These are phyloP conservation scores for Aurelia sp. DNA, from an alignment of 30 jellyfish, hydroid and myxozoan species.

Conservation along the genomic window DNA sequence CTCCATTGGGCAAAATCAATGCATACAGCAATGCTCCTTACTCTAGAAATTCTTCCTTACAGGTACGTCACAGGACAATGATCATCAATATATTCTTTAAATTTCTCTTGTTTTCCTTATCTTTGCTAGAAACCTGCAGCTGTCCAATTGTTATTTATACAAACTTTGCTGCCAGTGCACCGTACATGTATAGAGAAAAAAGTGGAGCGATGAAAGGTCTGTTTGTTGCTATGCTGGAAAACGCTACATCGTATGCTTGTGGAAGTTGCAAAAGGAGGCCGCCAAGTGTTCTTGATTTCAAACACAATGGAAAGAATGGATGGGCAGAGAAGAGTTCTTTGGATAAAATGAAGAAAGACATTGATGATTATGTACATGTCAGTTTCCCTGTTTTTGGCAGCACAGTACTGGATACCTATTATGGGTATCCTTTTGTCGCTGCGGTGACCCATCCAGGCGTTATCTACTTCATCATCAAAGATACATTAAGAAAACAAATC, in stretches of 20 bases:
- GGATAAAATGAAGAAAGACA: conserved; percentile 45
- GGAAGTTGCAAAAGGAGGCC: conserved; percentile 45
- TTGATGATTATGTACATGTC: conserved; percentile 44
- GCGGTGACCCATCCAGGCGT: conserved; percentile 73
- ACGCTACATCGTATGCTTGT: conserved; percentile 46
- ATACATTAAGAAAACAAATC: conserved; percentile 14
- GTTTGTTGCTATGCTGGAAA: conserved; percentile 32
- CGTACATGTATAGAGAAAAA: conserved; percentile 62
- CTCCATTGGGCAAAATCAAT: no score
- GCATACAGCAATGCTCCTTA: no score
- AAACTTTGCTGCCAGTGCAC: conserved; percentile 68
- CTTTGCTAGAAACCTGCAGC: conserved; percentile 67
- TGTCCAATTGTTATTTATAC: conserved; percentile 65
- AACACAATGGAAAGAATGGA: conserved; percentile 67
- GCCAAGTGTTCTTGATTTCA: conserved; percentile 26
- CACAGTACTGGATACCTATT: conserved; percentile 20
- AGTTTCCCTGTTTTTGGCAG: conserved; percentile 76
- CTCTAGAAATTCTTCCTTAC: no score
- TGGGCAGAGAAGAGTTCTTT: conserved; percentile 64
- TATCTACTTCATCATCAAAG: conserved; percentile 53
- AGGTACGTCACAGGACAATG: no score
- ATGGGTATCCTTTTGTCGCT: conserved; percentile 72
- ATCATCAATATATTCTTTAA: no score
- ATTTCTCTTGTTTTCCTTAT: background rate
- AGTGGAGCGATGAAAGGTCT: conserved; percentile 62